Evolutionary conservation across 1,140 invertebrate species (phyloP), one percentile per base, ranked within the genome.

Genomic region (Hyles euphorbiae): DNA sequence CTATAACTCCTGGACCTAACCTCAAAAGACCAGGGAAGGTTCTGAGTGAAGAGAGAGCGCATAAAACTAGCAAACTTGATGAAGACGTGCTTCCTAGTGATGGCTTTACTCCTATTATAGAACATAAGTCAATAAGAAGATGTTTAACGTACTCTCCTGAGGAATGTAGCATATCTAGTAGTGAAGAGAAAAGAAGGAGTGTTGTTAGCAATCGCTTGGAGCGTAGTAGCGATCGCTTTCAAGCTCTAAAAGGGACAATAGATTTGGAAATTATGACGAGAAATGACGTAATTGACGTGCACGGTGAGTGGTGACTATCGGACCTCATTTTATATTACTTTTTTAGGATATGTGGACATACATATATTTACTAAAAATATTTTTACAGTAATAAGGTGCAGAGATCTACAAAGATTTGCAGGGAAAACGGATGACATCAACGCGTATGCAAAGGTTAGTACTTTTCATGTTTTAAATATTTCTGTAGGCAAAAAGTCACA

Each of bases 281-380:
- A 55, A 80, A 88, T 70, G 72, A 85, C 44, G 67, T 86, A 5
- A 85, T 88, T 63, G 86, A 88, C 69, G 86, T 88, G 53, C 86
- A 88, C 86, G 86, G 86, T 88, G 86, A 88, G 86, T 88, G 83
- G 83, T 86, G 82, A 83, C 78, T 88, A 86, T 88, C 83, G 70
- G 64, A 56, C 60, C 55, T 48, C 54, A 67, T 67, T 72, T 53
- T 63, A 53, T 49, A 22, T 53, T 54, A 55, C 55, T 48, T 56
- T 8, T 48, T 48, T 48, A 11, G 11, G 33, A 48, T 34, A n/a
- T 10, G 0, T 44, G 43, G 5, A n/a, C 36, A n/a, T 34, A 52
- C 0, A 10, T 10, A 9, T 34, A 9, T 60, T 7, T 54, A 32
- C 33, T 51, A 63, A 56, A 48, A 36, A 56, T 61, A 48, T 53